These are phyloP conservation scores for Coregonus clupeaformis DNA, from an alignment of 2,113 vertebrate species.

Conservation along the genomic window DNA sequence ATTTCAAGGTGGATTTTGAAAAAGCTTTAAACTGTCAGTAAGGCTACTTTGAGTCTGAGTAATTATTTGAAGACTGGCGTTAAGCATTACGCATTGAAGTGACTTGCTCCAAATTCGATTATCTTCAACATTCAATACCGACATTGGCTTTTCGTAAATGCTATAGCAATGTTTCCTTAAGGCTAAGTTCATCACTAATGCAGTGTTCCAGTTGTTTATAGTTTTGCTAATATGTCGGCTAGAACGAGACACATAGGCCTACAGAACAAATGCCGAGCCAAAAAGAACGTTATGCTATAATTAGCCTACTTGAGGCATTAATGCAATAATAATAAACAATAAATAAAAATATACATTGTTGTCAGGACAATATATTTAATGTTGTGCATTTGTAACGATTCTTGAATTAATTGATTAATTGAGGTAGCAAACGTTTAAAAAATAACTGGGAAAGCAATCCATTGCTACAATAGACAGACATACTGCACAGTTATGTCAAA, in stretches of 20 bases:
- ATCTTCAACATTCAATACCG: neutral
- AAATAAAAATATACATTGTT: neutral
- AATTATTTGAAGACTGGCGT: constrained; percentile 6
- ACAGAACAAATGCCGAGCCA: neutral
- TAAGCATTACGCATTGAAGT: neutral
- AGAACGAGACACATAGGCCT: no score
- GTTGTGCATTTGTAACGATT: no score
- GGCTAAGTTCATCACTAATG: neutral
- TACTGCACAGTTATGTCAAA: constrained; percentile 12
- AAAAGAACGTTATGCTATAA: no score
- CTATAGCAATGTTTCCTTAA: neutral
- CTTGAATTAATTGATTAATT: no score
- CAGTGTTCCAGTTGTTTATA: neutral
- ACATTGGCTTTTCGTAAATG: neutral
- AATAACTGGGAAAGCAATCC: neutral
- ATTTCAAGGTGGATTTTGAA: no score
- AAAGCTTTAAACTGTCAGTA: constrained; percentile 13
- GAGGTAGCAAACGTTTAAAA: no score
- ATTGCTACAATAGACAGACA: neutral
- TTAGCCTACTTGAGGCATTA: neutral
- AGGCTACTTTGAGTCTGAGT: neutral
- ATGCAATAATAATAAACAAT: neutral
- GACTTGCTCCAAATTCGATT: neutral
- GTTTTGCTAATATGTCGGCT: neutral
- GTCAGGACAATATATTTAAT: neutral